These are phyloP conservation scores for Acrocyrtus sp. DNA, from an alignment of 2,888 invertebrate genomes.

Conservation along the genomic window DNA sequence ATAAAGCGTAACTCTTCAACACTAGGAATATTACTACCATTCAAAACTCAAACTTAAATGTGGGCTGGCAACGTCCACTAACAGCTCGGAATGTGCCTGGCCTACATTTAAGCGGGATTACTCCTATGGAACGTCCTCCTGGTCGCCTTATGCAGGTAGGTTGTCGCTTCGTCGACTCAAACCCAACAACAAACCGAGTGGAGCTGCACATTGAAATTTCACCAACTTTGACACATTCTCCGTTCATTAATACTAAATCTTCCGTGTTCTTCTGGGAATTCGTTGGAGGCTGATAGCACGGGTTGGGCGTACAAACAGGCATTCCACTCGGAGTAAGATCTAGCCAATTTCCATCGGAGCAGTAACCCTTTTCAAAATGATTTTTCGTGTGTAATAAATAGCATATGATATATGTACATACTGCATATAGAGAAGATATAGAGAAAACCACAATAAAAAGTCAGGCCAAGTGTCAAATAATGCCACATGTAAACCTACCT, in stretches of 20 bases:
- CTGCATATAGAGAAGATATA: not conserved
- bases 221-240: conserved; percentile 32
- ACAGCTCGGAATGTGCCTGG: conserved; percentile 35
- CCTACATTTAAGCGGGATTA: conserved; percentile 20
- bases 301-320: conserved; percentile 26
- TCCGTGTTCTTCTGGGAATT: not conserved
- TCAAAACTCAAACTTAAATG: conserved; percentile 54
- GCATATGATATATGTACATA: conserved; percentile 33
- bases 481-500: conserved; percentile 26
- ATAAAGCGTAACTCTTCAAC: no score
- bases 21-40: no score
- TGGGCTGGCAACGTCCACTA: conserved; percentile 41
- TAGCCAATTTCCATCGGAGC: no score
- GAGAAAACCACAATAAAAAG: not conserved
- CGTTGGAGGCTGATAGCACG: conserved; percentile 10
- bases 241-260: conserved; percentile 32
- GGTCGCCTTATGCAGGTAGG: conserved; percentile 23
- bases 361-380: no score
- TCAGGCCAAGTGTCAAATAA: no score
- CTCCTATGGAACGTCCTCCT: conserved; percentile 8
- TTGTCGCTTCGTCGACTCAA: conserved; percentile 7
- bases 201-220: not conserved
- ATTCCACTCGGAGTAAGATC: conserved; percentile 10
- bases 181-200: conserved; percentile 14
- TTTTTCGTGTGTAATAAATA: conserved; percentile 16